Percentiles rank a stretch among this genome's conserved stretches.
Conservation (phyloP, 2,888 invertebrate species). For the Nymphalis polychloros region DNA sequence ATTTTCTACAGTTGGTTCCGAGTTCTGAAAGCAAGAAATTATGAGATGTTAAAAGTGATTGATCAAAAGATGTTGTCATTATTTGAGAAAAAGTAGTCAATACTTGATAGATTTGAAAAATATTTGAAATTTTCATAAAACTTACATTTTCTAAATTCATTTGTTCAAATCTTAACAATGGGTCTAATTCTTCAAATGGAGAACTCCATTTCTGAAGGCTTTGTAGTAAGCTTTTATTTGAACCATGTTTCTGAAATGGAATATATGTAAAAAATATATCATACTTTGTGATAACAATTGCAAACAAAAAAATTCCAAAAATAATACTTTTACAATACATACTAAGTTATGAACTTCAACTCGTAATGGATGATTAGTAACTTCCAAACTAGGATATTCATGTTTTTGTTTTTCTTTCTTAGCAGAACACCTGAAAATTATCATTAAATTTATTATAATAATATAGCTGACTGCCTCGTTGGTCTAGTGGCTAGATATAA, state of each 20-base stretch:
- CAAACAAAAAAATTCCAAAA: neutral
- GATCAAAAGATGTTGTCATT: no score
- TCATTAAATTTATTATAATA: neutral
- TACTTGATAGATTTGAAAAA: no score
- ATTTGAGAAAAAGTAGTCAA: no score
- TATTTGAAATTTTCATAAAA: neutral
- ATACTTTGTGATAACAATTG: neutral
- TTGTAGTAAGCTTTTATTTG: constrained; percentile 62
- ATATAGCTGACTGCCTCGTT: no score
- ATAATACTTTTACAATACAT: constrained; percentile 39
- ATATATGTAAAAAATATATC: neutral
- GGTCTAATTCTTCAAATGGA: constrained; percentile 72
- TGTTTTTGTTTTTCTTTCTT: constrained; percentile 44
- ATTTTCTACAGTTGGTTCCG: constrained; percentile 44
- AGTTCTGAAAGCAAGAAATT: constrained; percentile 48
- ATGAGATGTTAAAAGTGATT: neutral
- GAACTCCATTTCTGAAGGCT: constrained; percentile 72
- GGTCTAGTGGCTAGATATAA: no score
- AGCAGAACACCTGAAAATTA: constrained; percentile 32
- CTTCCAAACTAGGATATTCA: constrained; percentile 60
- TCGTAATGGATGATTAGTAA: constrained; percentile 68
- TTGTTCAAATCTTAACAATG: constrained; percentile 70
- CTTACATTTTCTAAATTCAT: constrained; percentile 61
- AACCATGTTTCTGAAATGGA: constrained; percentile 57
- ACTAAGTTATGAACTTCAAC: constrained; percentile 55